phyloP scores from a whole-genome alignment of 2,113 vertebrate genomes.

The Seriola aureovittata region DNA sequence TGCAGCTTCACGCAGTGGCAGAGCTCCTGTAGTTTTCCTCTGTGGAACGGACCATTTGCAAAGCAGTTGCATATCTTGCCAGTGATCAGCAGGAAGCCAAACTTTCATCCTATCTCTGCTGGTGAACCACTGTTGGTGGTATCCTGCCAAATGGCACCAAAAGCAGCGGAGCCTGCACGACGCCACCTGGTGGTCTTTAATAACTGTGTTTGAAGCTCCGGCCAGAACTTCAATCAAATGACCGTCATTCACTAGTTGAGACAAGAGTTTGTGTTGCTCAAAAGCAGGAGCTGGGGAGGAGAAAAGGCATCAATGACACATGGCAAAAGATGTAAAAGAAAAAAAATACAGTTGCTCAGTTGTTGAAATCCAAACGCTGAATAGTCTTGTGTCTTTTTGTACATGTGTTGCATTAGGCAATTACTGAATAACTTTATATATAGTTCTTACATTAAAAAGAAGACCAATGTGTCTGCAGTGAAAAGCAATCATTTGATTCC shows the following conservation, averaged over 20 bases:
- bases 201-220: not conserved
- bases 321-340: not conserved
- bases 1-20: constrained; percentile 38
- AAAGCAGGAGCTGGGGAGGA: not conserved
- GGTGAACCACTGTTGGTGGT: constrained; percentile 62
- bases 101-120: constrained; percentile 63
- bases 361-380: too few species aligned
- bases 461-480: not conserved
- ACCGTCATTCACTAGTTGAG: not conserved
- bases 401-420: not conserved
- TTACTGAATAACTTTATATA: not conserved
- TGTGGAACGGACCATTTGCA: constrained; percentile 58
- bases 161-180: constrained; percentile 32
- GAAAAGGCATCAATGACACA: not conserved
- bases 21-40: constrained; percentile 45
- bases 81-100: constrained; percentile 64
- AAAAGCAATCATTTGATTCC: too few species aligned
- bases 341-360: too few species aligned
- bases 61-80: constrained; percentile 61
- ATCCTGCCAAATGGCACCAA: constrained; percentile 70
- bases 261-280: not conserved
- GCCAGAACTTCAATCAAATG: not conserved
- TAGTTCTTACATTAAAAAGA: not conserved
- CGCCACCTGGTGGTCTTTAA: constrained; percentile 71
- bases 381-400: not conserved